These are phyloP conservation scores for Lypha dubia DNA, from an alignment of 2,888 invertebrate species.

Conservation along the genomic window DNA sequence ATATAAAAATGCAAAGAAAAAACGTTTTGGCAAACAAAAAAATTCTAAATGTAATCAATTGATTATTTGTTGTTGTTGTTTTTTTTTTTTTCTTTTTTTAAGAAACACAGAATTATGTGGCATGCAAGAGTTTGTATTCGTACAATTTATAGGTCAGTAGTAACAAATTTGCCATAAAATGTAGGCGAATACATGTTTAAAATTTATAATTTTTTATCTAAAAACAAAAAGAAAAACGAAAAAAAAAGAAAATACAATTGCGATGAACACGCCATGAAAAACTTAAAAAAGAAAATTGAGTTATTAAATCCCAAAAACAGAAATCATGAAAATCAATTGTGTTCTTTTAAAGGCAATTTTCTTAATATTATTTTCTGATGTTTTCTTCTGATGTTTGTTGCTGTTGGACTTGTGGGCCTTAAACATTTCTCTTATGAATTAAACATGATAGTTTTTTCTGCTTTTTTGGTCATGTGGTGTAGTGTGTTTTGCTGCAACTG, in stretches of 20 bases:
- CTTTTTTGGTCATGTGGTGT: slow-evolving; percentile 7
- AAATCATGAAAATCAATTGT: slow-evolving; percentile 67
- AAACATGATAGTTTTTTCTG: slow-evolving; percentile 59
- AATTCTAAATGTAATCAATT: slow-evolving; percentile 58
- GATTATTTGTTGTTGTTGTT: slow-evolving; percentile 8
- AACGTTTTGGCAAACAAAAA: slow-evolving; percentile 28
- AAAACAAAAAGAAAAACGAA: slow-evolving; percentile 23
- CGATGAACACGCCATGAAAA: slow-evolving; percentile 33
- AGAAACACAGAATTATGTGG: slow-evolving; percentile 60
- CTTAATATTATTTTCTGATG: slow-evolving; percentile 2
- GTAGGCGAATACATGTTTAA: slow-evolving; percentile 71
- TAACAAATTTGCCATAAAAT: slow-evolving; percentile 78
- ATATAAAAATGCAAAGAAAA: slow-evolving; percentile 36
- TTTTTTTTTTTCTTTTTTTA: background rate
- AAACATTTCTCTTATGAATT: slow-evolving; percentile 68
- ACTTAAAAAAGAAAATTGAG: slow-evolving; percentile 66
- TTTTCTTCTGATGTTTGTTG: slow-evolving; percentile 1
- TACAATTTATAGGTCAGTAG: slow-evolving; percentile 82
- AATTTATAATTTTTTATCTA: slow-evolving; percentile 58
- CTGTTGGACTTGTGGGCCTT: background rate
- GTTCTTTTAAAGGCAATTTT: slow-evolving; percentile 63
- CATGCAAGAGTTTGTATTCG: slow-evolving; percentile 65
- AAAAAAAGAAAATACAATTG: slow-evolving; percentile 18
- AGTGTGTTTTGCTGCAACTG: background rate
- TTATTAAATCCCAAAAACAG: slow-evolving; percentile 69